phyloP scores from a whole-genome alignment of 2,113 vertebrate genomes.

The Sprattus sprattus region DNA sequence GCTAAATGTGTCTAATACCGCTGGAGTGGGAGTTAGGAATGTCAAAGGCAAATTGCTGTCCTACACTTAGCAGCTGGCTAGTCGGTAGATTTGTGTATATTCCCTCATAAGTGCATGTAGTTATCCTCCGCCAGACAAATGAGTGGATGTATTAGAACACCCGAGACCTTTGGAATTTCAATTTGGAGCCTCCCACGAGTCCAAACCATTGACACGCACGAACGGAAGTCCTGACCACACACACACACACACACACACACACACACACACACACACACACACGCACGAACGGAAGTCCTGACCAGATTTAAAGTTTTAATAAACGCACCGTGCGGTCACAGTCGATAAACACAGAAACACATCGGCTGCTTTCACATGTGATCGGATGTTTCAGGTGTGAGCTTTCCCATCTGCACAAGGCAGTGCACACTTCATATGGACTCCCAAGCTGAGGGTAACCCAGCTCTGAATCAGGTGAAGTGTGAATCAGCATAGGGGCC shows the following conservation, averaged over 20 bases:
- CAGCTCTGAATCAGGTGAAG: not conserved
- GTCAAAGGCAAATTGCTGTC: slow-evolving; percentile 12
- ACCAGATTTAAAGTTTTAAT: not conserved
- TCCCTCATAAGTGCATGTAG: slow-evolving; percentile 6
- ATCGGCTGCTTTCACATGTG: not conserved
- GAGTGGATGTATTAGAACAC: not conserved
- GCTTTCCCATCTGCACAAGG: not conserved
- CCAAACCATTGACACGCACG: not conserved
- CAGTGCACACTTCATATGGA: not conserved
- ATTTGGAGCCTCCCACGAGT: not conserved
- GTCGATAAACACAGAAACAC: not conserved
- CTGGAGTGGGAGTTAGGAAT: not conserved
- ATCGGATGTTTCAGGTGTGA: not conserved
- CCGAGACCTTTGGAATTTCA: not conserved
- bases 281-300: not conserved
- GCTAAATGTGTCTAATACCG: slow-evolving; percentile 21
- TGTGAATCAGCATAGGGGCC: not conserved
- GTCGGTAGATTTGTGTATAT: slow-evolving; percentile 8
- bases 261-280: too few relatives aligned
- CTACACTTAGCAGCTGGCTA: slow-evolving; percentile 13
- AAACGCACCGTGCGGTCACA: not conserved
- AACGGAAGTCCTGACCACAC: not conserved
- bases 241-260: not conserved
- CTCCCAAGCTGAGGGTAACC: not conserved
- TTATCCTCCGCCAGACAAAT: slow-evolving; percentile 10